Base-by-base conservation (phyloP, 2,797 vertebrate species). In the Sebastes oblongus region DNA sequence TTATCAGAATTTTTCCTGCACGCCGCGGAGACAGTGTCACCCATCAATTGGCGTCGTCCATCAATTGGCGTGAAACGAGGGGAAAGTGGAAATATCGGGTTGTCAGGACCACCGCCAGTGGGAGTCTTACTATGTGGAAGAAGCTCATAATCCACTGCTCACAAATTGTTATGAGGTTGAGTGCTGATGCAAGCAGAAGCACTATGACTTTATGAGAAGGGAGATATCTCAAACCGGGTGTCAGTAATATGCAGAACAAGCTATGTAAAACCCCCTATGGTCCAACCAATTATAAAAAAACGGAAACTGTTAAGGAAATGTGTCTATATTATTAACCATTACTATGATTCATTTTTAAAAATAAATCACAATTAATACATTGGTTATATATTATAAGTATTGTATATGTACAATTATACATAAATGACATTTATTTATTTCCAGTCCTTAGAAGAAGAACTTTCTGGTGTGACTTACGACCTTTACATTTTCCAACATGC, bases 81-180 rank as follows among this genome's bases (percentile, higher is more conserved):
- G 29, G 36, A 80, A 82, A 83, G 79, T 84, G 72, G 81, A 89
- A 79, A 90, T 82, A 77, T 83, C 77, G 66, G 82, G 80, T 85
- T 85, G 87, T 83, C 88, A 80, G 82, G 78, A 82, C 42, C 42
- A 46, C 42, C 61, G 66, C 67, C 81, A 54, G 78, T 65, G 71
- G 80, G 86, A 90, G 72, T 87, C 78, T 89, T 68, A 89, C 87
- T 85, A 81, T 82, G 81, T 22, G 39, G 87, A 87, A 85, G 86
- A 90, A 93, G 88, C 91, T 91, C 86, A 90, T 94, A 95, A 93
- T 94, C 92, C 92, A 93, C 93, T 91, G 90, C 88, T 92, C 84
- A 91, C 91, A 92, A 93, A 92, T 81, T 94, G 90, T 94, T 94
- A 93, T 88, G 89, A 90, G 92, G 84, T 82, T 74, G 84, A 86